phyloP scores from a whole-genome alignment of 2,888 invertebrate genomes.

The Halocaridina rubra region DNA sequence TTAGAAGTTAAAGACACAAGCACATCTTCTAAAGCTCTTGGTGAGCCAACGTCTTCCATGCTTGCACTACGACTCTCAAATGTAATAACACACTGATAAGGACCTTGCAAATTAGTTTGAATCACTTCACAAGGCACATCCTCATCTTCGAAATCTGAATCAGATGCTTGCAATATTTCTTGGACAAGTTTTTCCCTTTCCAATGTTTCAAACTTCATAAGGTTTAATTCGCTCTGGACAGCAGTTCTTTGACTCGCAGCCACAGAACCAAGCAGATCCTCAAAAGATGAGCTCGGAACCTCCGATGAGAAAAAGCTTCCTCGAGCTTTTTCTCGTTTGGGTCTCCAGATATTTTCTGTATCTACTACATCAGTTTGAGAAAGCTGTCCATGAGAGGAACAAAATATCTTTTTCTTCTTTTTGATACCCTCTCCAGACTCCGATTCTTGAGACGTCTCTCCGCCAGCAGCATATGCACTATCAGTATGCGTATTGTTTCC shows the following conservation, averaged over 20 bases:
- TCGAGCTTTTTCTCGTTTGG: not conserved
- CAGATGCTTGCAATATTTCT: constrained; percentile 48
- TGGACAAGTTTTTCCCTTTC: constrained; percentile 33
- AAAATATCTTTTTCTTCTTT: not conserved
- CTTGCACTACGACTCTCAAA: constrained; percentile 60
- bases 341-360: constrained; percentile 5
- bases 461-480: constrained; percentile 24
- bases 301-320: not conserved
- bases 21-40: constrained; percentile 59
- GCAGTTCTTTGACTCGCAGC: constrained; percentile 18
- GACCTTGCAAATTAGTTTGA: constrained; percentile 11
- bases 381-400: not conserved
- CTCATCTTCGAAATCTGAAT: constrained; percentile 54
- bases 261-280: constrained; percentile 21
- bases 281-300: constrained; percentile 15
- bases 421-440: not conserved
- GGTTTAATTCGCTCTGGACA: constrained; percentile 26
- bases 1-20: constrained; percentile 60
- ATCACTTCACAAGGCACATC: constrained; percentile 30
- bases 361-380: constrained; percentile 7
- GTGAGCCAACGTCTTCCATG: constrained; percentile 60
- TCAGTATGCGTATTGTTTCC: not conserved
- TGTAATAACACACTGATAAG: constrained; percentile 60
- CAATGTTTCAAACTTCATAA: constrained; percentile 32
- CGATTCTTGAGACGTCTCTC: constrained; percentile 26